phyloP scores from a whole-genome alignment of 2,113 vertebrate species.

The Isichthys henryi region DNA sequence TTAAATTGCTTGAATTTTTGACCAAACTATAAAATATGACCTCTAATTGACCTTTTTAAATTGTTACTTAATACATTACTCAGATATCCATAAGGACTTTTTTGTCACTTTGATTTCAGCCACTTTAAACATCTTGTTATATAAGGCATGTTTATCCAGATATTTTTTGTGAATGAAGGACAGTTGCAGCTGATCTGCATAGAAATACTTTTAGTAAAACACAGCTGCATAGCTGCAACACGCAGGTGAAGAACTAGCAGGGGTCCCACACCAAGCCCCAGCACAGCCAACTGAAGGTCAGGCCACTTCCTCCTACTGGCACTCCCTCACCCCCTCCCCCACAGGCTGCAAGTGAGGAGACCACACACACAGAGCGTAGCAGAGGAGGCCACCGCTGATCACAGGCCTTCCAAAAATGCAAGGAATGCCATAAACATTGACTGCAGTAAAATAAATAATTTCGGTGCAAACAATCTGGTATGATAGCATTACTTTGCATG shows the following conservation, averaged over 20 bases:
- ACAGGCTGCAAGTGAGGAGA: slow-evolving; percentile 55
- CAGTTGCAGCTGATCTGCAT: not conserved
- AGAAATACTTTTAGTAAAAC: too few species aligned
- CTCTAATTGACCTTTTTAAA: not conserved
- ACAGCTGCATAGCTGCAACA: not conserved
- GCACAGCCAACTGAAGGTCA: not conserved
- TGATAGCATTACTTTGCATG: slow-evolving; percentile 24
- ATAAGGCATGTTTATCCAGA: not conserved
- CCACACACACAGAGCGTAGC: slow-evolving; percentile 55
- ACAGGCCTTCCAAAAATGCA: slow-evolving; percentile 43
- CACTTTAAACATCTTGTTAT: not conserved
- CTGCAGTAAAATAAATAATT: slow-evolving; percentile 46
- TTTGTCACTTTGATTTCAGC: not conserved
- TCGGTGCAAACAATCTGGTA: slow-evolving; percentile 28
- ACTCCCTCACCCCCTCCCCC: slow-evolving; percentile 27
- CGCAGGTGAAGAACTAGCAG: not conserved
- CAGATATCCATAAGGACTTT: not conserved
- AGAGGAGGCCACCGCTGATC: not conserved
- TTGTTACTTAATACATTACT: not conserved
- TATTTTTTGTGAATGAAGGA: not conserved
- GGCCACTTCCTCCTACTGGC: slow-evolving; percentile 17
- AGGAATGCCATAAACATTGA: slow-evolving; percentile 69
- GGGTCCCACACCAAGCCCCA: not conserved
- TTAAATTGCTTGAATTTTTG: not conserved
- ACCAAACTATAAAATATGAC: not conserved